Base-by-base conservation (phyloP, 1,140 invertebrate genomes). In the Micrasema longulum region DNA sequence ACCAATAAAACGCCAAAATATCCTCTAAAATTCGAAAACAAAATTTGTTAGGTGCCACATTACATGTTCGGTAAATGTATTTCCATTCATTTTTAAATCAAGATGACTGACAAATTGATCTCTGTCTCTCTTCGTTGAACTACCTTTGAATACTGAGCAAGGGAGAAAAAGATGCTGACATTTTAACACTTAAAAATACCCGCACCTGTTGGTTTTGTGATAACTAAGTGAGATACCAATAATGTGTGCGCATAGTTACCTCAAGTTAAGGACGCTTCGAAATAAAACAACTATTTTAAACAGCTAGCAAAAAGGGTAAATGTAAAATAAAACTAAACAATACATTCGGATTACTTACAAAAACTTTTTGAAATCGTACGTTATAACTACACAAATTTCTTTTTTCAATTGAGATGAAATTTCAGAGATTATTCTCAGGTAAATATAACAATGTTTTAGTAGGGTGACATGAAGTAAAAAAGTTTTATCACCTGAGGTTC, bases 1-100 rank as follows among this genome's bases (percentile, higher is more conserved):
- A 71, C 68, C 64, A 71, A 70, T 74, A 74, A 74, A 75, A 75
- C 60, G 60, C 63, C 65, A 75, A 70, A 72, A 74, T 69, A 72
- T 57, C 36, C 66, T 64, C 70, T 60, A 70, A 73, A 76, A 73
- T 69, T 41, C 47, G 53, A 36, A 67, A 52, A 76, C 71, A 55
- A 73, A 76, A 76, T 76, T 73, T 76, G 74, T 76, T 66, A 72
- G 71, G 74, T 76, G 74, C 74, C 72, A 75, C 62, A 76, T 73
- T 73, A 76, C 74, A 73, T 52, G 74, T 62, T 48, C 71, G 52
- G 67, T 67, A 73, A 76, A 73, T 73, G 70, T 76, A 45, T 69
- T 73, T 76, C 48, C 67, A 35, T 64, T 57, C 57, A 62, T 64
- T 60, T 45, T 36, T 23, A 36, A 22, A 48, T 62, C 23, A 20